A percentile compares a stretch with the other conserved stretches of the same genome.
Conservation (phyloP, 2,797 vertebrate species). For the Pelochelys cantorii region DNA sequence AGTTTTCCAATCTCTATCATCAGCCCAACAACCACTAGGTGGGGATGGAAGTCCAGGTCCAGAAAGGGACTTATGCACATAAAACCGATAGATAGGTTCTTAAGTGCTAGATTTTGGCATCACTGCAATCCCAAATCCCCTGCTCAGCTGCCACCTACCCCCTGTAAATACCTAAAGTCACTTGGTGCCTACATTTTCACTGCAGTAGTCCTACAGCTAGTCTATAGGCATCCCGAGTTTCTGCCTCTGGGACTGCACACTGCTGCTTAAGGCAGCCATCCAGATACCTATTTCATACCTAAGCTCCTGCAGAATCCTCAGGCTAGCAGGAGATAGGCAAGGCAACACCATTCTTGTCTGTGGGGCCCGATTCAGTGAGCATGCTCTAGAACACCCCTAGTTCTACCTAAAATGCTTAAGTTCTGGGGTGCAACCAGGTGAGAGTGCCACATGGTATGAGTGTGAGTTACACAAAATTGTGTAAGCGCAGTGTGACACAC, state of each 20-base stretch:
- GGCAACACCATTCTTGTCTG: background rate
- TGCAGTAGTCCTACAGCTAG: too few species aligned
- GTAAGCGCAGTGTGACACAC: background rate
- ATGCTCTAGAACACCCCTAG: background rate
- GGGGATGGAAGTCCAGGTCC: background rate
- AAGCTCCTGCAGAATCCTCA: background rate
- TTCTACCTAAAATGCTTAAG: background rate
- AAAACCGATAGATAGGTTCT: background rate
- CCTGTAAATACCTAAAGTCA: background rate
- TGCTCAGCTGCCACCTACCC: background rate
- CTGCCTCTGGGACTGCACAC: background rate
- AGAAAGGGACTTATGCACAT: background rate
- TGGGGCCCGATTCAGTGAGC: background rate
- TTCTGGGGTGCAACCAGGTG: background rate
- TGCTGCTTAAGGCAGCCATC: background rate
- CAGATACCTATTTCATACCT: background rate
- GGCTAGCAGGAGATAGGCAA: background rate
- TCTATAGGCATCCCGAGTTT: background rate
- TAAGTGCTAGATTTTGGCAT: background rate
- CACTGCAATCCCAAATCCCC: background rate
- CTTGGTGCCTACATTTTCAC: background rate
- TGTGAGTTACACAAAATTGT: rapidly evolving
- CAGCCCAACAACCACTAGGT: background rate
- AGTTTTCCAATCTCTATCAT: background rate
- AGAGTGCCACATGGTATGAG: background rate